Conservation (phyloP, 37 sponge, comb jelly and placozoan genomes). For the Spongia lamella region DNA sequence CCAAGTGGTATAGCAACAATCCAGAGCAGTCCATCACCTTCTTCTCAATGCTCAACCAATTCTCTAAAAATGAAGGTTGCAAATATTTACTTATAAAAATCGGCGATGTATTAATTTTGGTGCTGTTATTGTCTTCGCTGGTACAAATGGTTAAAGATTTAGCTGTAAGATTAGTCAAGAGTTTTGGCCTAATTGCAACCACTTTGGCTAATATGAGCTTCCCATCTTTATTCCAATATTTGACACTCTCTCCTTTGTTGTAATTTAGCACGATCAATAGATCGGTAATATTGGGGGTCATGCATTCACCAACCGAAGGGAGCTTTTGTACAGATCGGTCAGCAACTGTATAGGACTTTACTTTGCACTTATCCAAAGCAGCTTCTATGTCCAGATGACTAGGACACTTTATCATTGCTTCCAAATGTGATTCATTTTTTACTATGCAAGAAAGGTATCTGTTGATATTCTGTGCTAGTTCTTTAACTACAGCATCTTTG, state of each 20-base stretch:
- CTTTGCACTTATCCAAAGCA: slow-evolving; percentile 3
- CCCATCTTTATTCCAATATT: slow-evolving; percentile 3
- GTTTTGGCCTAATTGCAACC: background rate
- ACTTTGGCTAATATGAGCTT: slow-evolving; percentile 7
- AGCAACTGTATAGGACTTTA: slow-evolving; percentile 5
- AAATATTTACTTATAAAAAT: no score
- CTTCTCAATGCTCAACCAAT: no score
- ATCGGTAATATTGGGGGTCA: background rate
- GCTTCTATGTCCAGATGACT: slow-evolving; percentile 13
- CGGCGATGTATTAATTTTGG: no score
- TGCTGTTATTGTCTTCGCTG: no score
- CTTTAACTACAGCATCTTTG: background rate
- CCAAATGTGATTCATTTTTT: slow-evolving; percentile 6
- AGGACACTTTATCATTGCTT: slow-evolving; percentile 34
- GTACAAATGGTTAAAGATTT: no score
- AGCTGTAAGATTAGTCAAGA: no score
- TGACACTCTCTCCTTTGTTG: slow-evolving; percentile 18
- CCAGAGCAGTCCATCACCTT: no score
- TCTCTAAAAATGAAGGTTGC: no score
- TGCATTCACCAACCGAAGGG: background rate
- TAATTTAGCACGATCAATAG: slow-evolving; percentile 34
- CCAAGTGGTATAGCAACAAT: no score
- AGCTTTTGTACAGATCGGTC: background rate
- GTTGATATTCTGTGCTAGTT: slow-evolving; percentile 6
- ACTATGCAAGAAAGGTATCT: background rate